Evolutionary conservation across 2,888 invertebrate species (phyloP).

Genomic region (Dicyrtomina minuta): DNA sequence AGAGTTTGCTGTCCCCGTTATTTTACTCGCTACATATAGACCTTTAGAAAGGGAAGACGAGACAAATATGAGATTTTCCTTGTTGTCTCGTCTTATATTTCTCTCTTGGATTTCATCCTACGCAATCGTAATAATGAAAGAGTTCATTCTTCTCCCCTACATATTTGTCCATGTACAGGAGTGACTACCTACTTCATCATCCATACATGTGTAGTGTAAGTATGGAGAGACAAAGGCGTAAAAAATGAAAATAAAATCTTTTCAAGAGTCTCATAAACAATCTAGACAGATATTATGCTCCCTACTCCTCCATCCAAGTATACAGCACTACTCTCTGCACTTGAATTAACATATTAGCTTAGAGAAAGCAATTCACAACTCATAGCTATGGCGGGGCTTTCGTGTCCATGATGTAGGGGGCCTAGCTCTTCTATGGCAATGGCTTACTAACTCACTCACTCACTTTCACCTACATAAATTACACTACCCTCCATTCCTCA

Average conservation of each 20-base stretch:
- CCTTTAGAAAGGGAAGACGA: too few relatives aligned
- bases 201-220: background rate
- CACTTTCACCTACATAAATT: background rate
- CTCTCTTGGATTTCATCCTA: background rate
- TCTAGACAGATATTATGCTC: conserved; percentile 1
- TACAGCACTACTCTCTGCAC: background rate
- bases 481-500: background rate
- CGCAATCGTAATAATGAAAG: background rate
- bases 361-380: background rate
- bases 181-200: background rate
- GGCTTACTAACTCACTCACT: background rate
- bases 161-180: background rate
- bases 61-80: background rate
- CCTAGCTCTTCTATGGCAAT: too few relatives aligned
- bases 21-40: background rate
- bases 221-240: background rate
- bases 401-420: too few relatives aligned
- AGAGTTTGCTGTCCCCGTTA: background rate
- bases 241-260: background rate
- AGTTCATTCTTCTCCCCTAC: conserved; percentile 10
- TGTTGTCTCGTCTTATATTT: background rate
- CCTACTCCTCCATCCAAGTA: background rate
- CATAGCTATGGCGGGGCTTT: background rate
- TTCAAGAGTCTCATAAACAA: conserved; percentile 4
- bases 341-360: background rate